Conservation (phyloP, 2,888 invertebrate genomes). For the Neoaliturus tenellus region DNA sequence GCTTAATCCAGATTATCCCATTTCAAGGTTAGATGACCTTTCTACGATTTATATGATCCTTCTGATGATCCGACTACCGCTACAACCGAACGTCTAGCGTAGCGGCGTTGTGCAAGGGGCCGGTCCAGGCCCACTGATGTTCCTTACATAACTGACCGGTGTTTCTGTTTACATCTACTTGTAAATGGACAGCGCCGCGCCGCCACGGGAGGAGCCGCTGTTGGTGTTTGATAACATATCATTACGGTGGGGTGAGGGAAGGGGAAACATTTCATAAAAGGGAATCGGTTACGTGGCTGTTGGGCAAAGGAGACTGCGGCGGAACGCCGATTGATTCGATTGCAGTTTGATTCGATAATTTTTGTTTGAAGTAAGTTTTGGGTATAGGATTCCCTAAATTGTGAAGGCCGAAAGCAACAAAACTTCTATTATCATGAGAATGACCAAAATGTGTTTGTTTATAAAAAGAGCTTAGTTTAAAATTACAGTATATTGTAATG, state of each 20-base stretch:
- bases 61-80: not conserved
- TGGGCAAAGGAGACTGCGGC: not conserved
- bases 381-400: too few species aligned
- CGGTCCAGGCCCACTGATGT: not conserved
- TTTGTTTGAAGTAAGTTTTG: too few species aligned
- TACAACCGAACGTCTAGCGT: not conserved
- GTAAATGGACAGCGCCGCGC: not conserved
- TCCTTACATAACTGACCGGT: slow-evolving; percentile 10
- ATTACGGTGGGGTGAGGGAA: not conserved
- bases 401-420: too few species aligned
- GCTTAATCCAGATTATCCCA: too few species aligned
- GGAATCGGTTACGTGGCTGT: not conserved
- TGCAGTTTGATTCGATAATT: too few species aligned
- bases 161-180: slow-evolving; percentile 22
- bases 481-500: too few species aligned
- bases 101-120: not conserved
- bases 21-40: too few species aligned
- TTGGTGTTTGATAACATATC: slow-evolving; percentile 18
- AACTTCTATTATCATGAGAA: too few species aligned
- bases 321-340: too few species aligned
- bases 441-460: too few species aligned
- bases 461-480: too few species aligned
- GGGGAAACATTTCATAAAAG: not conserved
- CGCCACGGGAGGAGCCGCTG: not conserved
- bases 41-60: too few species aligned